Percentiles rank a stretch among this genome's conserved stretches.
These are phyloP conservation scores for Pinctada fucata DNA, from an alignment of 2,888 invertebrate genomes.

Conservation along the genomic window DNA sequence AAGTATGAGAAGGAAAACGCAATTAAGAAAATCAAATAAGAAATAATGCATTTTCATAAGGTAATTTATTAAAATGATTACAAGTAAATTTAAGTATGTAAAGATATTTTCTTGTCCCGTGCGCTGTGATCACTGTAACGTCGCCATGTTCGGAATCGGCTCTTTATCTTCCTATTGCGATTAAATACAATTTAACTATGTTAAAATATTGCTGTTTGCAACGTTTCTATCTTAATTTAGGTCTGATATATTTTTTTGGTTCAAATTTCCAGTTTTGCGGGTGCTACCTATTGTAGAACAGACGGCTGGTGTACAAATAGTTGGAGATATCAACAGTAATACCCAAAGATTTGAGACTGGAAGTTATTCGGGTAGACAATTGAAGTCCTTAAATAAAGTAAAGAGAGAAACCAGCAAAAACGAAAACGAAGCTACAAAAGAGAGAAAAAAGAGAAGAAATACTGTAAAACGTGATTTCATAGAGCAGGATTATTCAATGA, in stretches of 20 bases:
- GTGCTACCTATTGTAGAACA: constrained; percentile 38
- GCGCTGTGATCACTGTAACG: too few species aligned
- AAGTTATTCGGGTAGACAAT: background rate
- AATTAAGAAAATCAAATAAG: too few species aligned
- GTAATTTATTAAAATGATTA: background rate
- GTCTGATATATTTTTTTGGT: too few species aligned
- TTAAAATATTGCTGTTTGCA: too few species aligned
- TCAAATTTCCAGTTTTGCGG: constrained; percentile 28
- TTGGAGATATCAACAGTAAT: background rate
- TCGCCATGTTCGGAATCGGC: too few species aligned
- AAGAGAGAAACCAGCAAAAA: background rate
- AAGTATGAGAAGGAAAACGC: constrained; percentile 29
- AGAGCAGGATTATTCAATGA: constrained; percentile 9
- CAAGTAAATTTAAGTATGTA: too few species aligned
- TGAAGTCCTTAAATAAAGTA: constrained; percentile 13
- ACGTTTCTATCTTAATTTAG: too few species aligned
- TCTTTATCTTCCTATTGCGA: too few species aligned
- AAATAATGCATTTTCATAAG: background rate
- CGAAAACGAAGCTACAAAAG: background rate
- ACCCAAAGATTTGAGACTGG: background rate
- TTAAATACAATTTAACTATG: too few species aligned
- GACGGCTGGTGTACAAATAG: constrained; percentile 12
- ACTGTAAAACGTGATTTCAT: constrained; percentile 3
- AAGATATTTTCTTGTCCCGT: too few species aligned
- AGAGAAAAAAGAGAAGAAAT: background rate